These are phyloP conservation scores for Falco berigora DNA, from an alignment of 2,797 vertebrate species.

Conservation along the genomic window DNA sequence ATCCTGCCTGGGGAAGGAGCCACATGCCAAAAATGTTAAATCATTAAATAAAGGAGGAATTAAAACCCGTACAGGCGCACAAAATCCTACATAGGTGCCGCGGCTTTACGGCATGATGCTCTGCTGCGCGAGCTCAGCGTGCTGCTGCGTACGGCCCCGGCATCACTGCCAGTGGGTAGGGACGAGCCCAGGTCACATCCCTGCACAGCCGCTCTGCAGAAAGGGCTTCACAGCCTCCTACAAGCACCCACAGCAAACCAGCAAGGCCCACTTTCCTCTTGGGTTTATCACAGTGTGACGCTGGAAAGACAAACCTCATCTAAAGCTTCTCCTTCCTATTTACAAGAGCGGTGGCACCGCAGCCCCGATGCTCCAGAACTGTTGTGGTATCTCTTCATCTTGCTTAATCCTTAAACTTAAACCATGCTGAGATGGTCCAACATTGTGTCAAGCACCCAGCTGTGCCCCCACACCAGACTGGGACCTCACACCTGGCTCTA, in stretches of 20 bases:
- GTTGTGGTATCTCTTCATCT: background rate
- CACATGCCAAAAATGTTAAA: background rate
- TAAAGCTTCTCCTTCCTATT: background rate
- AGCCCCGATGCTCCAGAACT: background rate
- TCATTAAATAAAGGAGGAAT: background rate
- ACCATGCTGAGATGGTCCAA: background rate
- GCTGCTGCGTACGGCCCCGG: fast-evolving
- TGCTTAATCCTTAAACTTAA: background rate
- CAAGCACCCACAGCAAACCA: fast-evolving
- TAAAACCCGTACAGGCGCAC: background rate
- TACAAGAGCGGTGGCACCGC: background rate
- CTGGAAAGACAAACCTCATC: background rate
- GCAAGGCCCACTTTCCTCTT: background rate
- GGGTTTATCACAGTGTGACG: background rate
- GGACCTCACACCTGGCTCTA: background rate
- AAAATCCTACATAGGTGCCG: background rate
- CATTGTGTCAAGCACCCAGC: background rate
- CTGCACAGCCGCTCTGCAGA: background rate
- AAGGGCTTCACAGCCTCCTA: background rate
- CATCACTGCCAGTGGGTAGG: fast-evolving
- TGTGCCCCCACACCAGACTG: background rate
- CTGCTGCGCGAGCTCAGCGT: fast-evolving
- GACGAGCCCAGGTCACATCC: background rate
- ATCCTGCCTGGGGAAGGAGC: conserved; percentile 6
- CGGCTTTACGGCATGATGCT: background rate